These are phyloP conservation scores for Chymomyza fuscimana DNA, from an alignment of 2,888 invertebrate genomes.

Conservation along the genomic window DNA sequence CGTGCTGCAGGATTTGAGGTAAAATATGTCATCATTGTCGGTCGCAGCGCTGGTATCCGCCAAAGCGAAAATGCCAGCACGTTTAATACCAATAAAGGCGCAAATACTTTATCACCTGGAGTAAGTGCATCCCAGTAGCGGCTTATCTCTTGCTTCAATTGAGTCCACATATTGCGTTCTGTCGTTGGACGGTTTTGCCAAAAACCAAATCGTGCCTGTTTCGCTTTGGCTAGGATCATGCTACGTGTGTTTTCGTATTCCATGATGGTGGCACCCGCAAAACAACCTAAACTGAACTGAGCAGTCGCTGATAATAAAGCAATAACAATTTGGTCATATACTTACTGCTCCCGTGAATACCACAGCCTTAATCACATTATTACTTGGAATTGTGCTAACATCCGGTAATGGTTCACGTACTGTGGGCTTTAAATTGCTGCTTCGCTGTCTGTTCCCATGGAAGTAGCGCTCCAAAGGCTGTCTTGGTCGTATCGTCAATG, in stretches of 20 bases:
- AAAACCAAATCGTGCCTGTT: conserved; percentile 79
- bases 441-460: conserved; percentile 39
- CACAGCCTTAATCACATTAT: conserved; percentile 72
- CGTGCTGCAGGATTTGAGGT: conserved; percentile 89
- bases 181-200: conserved; percentile 39
- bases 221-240: conserved; percentile 75
- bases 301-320: neutral
- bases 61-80: conserved; percentile 89
- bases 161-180: conserved; percentile 57
- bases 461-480: conserved; percentile 44
- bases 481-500: conserved; percentile 23
- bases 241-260: conserved; percentile 87
- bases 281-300: conserved; percentile 85
- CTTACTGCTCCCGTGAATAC: conserved; percentile 76
- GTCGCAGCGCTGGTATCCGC: conserved; percentile 86
- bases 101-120: conserved; percentile 89
- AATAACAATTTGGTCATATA: neutral
- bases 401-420: conserved; percentile 38
- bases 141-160: conserved; percentile 63
- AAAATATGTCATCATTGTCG: conserved; percentile 91
- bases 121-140: conserved; percentile 86
- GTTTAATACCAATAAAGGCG: conserved; percentile 89
- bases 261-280: conserved; percentile 90
- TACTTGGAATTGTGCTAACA: conserved; percentile 59
- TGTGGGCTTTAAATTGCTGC: conserved; percentile 46